Base-by-base conservation (phyloP, 2,113 vertebrate genomes). In the Eptesicus fuscus region DNA sequence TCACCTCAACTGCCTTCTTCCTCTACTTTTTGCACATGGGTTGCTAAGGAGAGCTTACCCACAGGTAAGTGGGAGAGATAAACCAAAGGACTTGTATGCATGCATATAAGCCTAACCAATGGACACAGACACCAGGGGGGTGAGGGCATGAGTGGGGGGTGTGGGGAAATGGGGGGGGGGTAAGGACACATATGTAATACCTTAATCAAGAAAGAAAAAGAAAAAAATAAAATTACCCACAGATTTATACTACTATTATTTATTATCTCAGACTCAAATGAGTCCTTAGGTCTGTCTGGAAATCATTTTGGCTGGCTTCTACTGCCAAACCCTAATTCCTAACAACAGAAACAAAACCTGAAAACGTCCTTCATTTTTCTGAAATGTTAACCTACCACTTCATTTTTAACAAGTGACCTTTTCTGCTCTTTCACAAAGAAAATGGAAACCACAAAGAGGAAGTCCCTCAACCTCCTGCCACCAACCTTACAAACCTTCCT, bases 371-470 rank as follows among this genome's bases (percentile, higher is more conserved):
- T 90, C 56, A 42, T 67, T 94, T 82, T 95, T 89, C 28, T 78
- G 85, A 96, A 92, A 96, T 77, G 25, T 92, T 74, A 78, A 61
- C 44, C n/a, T 42, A 94, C 83, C 63, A 32, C 74, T 83, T 82
- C 12, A 70, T 91, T 96, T 97, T 96, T 76, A 85, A 94, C 93
- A 94, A 79, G 95, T 83, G 47, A 69, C 63, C 16, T 65, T 96
- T 73, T 40, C 63, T 80, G 73, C 71, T 74, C 89, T 94, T 97
- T 97, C 95, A 95, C 79, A 95, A 97, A 94, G 78, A 88, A 95
- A 95, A 86, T 94, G 79, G 63, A 91, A 94, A 94, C 93, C 95
- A 88, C 93, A 96, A 86, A 97, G 86, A 94, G 95, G 96, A 97
- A 97, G 95, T 86, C 32, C 79, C 74, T 94, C 30, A 44, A 83